Evolutionary conservation across 1,140 invertebrate species (phyloP), one percentile per base, ranked within the genome.

Genomic region (Philotrypesis tridentata): DNA sequence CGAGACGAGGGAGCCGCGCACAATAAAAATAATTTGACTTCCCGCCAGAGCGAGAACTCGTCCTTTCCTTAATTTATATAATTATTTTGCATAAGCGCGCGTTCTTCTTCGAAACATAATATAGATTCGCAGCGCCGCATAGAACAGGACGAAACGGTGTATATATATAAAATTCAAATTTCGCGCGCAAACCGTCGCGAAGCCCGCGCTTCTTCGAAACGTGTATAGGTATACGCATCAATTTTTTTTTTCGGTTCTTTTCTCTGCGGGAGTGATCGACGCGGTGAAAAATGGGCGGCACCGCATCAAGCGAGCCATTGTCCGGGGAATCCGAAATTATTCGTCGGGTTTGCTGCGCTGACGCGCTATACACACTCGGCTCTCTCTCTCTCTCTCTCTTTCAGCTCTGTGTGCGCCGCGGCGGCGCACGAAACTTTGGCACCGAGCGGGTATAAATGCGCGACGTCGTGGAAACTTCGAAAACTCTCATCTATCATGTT

Each of bases 401-500:
- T n/a, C n/a, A n/a, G n/a, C n/a, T 17, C 21, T 23, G 37, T 25
- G 21, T 14, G 6, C 6, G 21, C 21, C 11, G 63, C 3, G 9
- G 63, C 63, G 75, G 12, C n/a, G 27, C 12, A n/a, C 43, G 86
- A 86, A 82, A 83, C 85, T 85, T 88, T 88, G 87, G 86, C 88
- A 87, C 84, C 72, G 85, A 33, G 31, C 70, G 80, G 73, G 83
- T 31, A 61, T 83, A 77, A 84, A 82, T 73, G 82, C 83, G 78
- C 82, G 85, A 83, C 85, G 87, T 87, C 84, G 87, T 86, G 84
- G 86, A 89, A 90, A 90, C 85, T 85, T 83, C 85, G 88, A 88
- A 89, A 89, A 89, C 74, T 90, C 88, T 87, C 89, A 89, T 90
- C 87, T 87, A 88, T 89, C 88, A 90, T 89, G 88, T 90, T 85